Conservation (phyloP, 2,888 invertebrate species). For the Vannuccia rotundouncinata region DNA sequence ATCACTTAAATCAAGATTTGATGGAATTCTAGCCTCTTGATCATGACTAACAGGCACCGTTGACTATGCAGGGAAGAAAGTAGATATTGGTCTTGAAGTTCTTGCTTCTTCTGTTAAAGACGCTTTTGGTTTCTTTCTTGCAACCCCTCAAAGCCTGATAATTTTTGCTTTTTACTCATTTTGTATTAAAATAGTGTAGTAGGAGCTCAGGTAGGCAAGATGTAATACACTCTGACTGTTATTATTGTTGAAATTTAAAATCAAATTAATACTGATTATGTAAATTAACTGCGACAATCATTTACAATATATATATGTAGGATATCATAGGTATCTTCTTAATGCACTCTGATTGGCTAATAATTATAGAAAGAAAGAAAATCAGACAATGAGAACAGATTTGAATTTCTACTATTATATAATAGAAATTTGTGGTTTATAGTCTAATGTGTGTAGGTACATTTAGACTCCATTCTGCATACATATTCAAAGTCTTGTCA, state of each 20-base stretch:
- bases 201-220: neutral
- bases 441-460: neutral
- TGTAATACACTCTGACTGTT: neutral
- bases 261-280: too few species aligned
- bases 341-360: neutral
- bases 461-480: too few species aligned
- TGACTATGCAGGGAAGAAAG: neutral
- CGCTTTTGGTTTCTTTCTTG: neutral
- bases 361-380: neutral
- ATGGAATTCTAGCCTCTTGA: neutral
- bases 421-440: too few species aligned
- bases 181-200: neutral
- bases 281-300: neutral
- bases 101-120: neutral
- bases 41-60: neutral
- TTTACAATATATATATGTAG: neutral
- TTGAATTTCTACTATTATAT: too few species aligned
- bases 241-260: neutral
- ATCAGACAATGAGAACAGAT: too few species aligned
- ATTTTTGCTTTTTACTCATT: neutral
- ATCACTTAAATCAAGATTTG: neutral
- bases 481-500: too few species aligned
- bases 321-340: too few species aligned
- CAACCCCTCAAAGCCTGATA: neutral
- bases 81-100: neutral